Base-by-base conservation (phyloP, 2,113 vertebrate species). In the Crocuta crocuta region DNA sequence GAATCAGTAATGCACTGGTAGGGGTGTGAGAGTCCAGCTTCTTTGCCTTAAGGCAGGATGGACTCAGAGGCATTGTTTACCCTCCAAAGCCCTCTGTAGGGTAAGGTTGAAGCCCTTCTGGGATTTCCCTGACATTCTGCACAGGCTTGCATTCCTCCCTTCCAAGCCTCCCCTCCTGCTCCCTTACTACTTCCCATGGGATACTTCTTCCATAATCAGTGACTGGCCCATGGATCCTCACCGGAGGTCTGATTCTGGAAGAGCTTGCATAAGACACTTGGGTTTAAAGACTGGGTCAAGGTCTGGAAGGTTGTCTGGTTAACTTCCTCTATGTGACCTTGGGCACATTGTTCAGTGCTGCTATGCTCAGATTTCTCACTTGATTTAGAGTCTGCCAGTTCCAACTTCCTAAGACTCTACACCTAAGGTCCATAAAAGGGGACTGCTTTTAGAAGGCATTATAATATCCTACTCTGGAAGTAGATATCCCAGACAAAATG, bases 321-420 rank as follows among this genome's bases (percentile, higher is more conserved):
- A 39, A 58, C 24, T 10, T 85, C 24, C 17, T 45, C 21, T 12
- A 0, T 68, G 33, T 73, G 23, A 78, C 92, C 43, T 0, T 10
- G 26, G 45, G 26, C 16, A 43, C 0, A 7, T 21, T 68, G 17
- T 31, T 65, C n/a, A 35, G 0, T 0, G 10, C 3, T 31, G 5
- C 39, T 39, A 2, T 39, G n/a, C 31, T 91, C 28, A 43, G 19
- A 43, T 85, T 66, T 95, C 23, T 82, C 61, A 33, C 3, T 39
- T 55, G 28, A 68, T n/a, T n/a, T 58, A 28, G 31, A 48, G 21
- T 61, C 15, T 26, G 33, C 66, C 48, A n/a, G 17, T 84, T 84
- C 15, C 84, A 55, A 85, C 9, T 89, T 91, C 48, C 73, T 55
- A 63, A 95, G 68, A 43, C n/a, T 53, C 21, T 21, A 10, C 1